Conservation (phyloP, 2,888 invertebrate species). For the Drosophila vallismaia region DNA sequence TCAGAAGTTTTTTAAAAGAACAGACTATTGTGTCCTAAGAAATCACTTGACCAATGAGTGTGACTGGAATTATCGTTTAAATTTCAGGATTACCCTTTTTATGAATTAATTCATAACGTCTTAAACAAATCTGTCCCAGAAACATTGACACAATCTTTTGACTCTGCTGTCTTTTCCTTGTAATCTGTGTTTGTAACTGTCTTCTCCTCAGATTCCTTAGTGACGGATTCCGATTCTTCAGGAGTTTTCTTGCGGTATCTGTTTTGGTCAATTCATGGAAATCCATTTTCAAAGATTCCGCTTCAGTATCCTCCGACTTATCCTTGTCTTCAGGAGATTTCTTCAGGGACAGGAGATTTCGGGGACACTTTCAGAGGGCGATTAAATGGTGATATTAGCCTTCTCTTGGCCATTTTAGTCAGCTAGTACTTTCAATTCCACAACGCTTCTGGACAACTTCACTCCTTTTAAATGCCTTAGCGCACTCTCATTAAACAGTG, state of each 20-base stretch:
- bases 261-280: slow-evolving; percentile 7
- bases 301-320: slow-evolving; percentile 8
- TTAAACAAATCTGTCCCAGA: too few species aligned
- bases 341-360: too few species aligned
- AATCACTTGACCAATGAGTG: too few species aligned
- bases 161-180: slow-evolving; percentile 21
- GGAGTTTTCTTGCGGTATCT: slow-evolving; percentile 3
- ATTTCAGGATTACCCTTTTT: too few species aligned
- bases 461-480: too few species aligned
- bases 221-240: slow-evolving; percentile 5
- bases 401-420: slow-evolving; percentile 57
- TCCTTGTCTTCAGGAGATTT: slow-evolving; percentile 38
- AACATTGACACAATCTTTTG: slow-evolving; percentile 13
- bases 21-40: too few species aligned
- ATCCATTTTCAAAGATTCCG: slow-evolving; percentile 22
- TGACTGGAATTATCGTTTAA: too few species aligned
- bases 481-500: too few species aligned
- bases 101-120: too few species aligned
- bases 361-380: slow-evolving; percentile 6
- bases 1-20: too few species aligned
- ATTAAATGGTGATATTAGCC: slow-evolving; percentile 33
- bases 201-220: slow-evolving; percentile 25
- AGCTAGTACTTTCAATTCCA: too few species aligned
- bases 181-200: slow-evolving; percentile 39
- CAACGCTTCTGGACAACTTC: too few species aligned